Evolutionary conservation across 2,888 invertebrate species (phyloP), one percentile per base, ranked within the genome.

Genomic region (Netelia virgata): DNA sequence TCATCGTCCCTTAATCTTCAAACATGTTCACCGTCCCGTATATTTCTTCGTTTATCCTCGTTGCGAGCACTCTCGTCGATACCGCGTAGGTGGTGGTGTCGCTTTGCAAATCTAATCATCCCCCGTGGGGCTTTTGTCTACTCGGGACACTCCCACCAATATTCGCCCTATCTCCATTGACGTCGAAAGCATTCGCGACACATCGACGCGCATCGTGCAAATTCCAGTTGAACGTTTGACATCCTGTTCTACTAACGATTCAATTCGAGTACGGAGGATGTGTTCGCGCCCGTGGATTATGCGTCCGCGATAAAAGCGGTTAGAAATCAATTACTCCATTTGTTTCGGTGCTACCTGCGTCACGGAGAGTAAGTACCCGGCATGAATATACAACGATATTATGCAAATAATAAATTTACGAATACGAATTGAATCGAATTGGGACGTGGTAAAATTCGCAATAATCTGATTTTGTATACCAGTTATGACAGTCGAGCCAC

Each of bases 61-160:
- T 23, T 66, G 9, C 23, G 9, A 68, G 16, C 41, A 14, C 43
- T 57, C 57, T 57, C 18, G 47, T 68, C 59, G 28, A 47, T 28
- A 47, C 10, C 28, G 47, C 57, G 66, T 68, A 36, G 43, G 16
- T 72, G 41, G 66, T 41, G 72, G 76, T 43, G 66, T 84, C 81
- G 69, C 72, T 84, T 81, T 74, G 81, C 77, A 81, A 84, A 84
- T 84, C 68, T 77, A 81, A 84, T 84, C 81, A 69, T 76, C 80
- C 36, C 43, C 63, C 64, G 16, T 18, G 43, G 55, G 28, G 69
- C 10, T 69, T 61, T 64, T 41, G 59, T 43, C 61, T 11, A 20
- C 63, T 47, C 23, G 16, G 36, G 57, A 28, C 63, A 16, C 59
- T 16, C 55, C 68, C 63, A 41, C 55, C 72, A 59, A 53, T 73